Percentiles rank a stretch among this genome's conserved stretches.
Conservation (phyloP, 2,888 invertebrate species). For the Creontiades dilutus region DNA sequence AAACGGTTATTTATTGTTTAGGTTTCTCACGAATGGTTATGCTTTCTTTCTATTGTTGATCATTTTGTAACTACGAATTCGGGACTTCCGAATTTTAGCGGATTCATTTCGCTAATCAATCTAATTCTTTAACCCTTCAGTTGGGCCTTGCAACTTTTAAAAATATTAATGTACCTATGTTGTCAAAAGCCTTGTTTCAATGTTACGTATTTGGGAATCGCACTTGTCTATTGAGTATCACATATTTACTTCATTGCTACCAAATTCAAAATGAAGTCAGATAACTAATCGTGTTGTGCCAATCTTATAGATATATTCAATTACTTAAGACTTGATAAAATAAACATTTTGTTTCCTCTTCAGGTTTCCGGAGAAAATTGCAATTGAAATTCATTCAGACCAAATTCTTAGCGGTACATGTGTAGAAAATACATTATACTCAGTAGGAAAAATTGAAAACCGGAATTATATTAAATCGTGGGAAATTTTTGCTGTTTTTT, state of each 20-base stretch:
- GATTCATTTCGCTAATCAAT: too few relatives aligned
- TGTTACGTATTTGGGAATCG: not conserved
- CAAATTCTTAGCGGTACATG: not conserved
- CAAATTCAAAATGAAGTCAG: not conserved
- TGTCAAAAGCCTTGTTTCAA: too few relatives aligned
- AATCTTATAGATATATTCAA: constrained; percentile 32
- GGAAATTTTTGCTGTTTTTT: not conserved
- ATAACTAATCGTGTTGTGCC: constrained; percentile 39
- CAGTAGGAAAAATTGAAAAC: not conserved
- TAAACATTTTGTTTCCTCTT: not conserved
- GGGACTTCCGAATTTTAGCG: too few relatives aligned
- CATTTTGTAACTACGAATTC: too few relatives aligned
- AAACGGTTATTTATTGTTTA: too few relatives aligned
- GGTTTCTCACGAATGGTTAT: too few relatives aligned
- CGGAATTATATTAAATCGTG: not conserved
- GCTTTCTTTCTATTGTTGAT: too few relatives aligned
- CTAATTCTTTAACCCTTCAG: too few relatives aligned
- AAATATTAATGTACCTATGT: too few relatives aligned
- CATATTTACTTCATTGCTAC: not conserved
- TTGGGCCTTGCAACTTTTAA: too few relatives aligned
- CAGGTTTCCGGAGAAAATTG: not conserved
- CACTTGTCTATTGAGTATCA: constrained; percentile 10
- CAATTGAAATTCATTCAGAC: not conserved
- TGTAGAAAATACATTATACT: not conserved
- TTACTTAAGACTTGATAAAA: constrained; percentile 10